Evolutionary conservation across 2,888 invertebrate species (phyloP), one percentile per base, ranked within the genome.

Genomic region (Harpalus rubripes): DNA sequence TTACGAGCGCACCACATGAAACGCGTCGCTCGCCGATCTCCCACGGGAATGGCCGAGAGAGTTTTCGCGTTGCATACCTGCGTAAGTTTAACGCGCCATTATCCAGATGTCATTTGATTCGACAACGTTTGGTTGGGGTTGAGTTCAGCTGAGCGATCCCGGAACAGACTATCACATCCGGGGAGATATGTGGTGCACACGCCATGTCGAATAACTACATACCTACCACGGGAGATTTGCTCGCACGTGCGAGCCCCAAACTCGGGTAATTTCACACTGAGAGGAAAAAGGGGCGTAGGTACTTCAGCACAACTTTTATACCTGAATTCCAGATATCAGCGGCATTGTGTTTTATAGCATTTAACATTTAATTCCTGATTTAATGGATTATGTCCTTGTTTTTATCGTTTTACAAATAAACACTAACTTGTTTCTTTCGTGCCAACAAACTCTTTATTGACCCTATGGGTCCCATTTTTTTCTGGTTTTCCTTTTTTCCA

Each of bases 1-100:
- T 83, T 83, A 83, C 59, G 83, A 76, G 59, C 41, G 61, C 41
- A 61, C 41, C 83, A 39, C 83, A 83, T 83, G 83, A 83, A 83
- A 83, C 74, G 26, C 18, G 52, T 56, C 41, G 41, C 32, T 32
- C 6, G 74, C 58, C 78, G 58, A 78, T 15, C 78, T 56, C n/a
- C 10, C 12, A 3, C 58, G 78, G 22, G 32, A 78, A 52, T 44
- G 22, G 52, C 12, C 74, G 74, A 74, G 78, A 74, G 26, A 52
- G 18, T 44, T 74, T 74, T 56, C 44, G 41, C 74, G 56, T 74
- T 74, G 10, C 74, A 74, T 74, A 74, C 74, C 74, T 74, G 74
- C 56, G 56, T 78, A 78, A 78, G 78, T 78, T 78, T 78, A 78
- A 78, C 58, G 78, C 78, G n/a, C 58, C 78, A 78, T 78, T 78